Conservation (phyloP, 1,140 invertebrate species). For the Pseudomyrmex gracilis region DNA sequence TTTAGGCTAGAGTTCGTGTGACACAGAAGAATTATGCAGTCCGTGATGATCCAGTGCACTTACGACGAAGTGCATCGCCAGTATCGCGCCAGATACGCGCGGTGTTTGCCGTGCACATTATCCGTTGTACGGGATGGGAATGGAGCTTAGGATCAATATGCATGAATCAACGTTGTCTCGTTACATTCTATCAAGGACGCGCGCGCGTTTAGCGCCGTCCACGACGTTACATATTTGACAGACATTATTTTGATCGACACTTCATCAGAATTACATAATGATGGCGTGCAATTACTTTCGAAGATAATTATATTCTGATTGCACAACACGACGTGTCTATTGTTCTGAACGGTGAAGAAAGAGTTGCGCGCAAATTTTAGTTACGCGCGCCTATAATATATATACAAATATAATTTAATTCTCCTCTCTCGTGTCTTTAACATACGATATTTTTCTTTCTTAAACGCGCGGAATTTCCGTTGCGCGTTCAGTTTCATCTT, state of each 20-base stretch:
- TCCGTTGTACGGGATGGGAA: conserved; percentile 31
- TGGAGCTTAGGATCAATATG: conserved; percentile 63
- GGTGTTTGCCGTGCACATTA: conserved; percentile 42
- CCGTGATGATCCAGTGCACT: conserved; percentile 65
- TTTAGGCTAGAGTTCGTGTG: neutral
- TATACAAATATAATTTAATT: no score
- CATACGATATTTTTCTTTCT: no score
- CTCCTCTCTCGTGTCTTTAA: no score
- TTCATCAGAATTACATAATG: neutral
- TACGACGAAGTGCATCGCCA: conserved; percentile 52
- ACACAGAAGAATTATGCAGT: conserved; percentile 63
- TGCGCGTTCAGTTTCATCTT: neutral
- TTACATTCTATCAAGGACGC: conserved; percentile 1
- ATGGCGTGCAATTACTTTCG: neutral
- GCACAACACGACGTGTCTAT: neutral
- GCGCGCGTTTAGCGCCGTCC: neutral
- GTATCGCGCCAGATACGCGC: conserved; percentile 55
- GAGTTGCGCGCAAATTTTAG: no score
- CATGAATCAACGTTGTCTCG: conserved; percentile 58
- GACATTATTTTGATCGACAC: conserved; percentile 13
- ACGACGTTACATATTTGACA: conserved; percentile 19
- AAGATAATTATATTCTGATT: neutral
- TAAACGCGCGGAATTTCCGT: no score
- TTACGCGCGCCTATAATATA: no score
- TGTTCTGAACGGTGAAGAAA: no score